Conservation (phyloP, 2,797 vertebrate species). For the Ibycter americanus region DNA sequence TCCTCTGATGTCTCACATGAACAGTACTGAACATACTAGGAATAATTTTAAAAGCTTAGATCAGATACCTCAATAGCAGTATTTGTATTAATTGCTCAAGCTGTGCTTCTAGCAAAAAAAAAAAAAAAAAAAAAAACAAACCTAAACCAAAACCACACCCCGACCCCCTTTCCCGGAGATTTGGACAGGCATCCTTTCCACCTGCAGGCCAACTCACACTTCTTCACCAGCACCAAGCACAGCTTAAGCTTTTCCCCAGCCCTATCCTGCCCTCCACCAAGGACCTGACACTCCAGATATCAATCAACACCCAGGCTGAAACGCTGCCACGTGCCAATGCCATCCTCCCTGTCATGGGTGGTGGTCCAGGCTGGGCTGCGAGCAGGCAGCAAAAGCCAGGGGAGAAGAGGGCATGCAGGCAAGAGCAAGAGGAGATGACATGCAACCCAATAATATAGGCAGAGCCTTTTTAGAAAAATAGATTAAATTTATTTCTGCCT, state of each 20-base stretch:
- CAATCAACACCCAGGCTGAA: not conserved
- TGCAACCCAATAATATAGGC: not conserved
- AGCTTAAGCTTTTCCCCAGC: not conserved
- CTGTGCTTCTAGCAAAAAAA: not conserved
- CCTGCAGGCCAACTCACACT: not conserved
- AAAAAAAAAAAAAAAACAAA: not conserved
- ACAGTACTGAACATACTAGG: not conserved
- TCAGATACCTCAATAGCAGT: not conserved
- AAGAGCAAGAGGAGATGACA: not conserved
- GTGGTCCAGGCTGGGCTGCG: not conserved
- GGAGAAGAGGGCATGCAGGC: not conserved
- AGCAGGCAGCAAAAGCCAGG: not conserved
- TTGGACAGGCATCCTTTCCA: not conserved
- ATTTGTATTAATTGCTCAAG: not conserved
- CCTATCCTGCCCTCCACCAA: too few relatives aligned
- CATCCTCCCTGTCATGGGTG: rapidly evolving
- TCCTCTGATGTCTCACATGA: not conserved
- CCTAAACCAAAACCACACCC: not conserved
- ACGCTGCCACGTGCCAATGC: rapidly evolving
- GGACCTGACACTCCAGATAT: not conserved
- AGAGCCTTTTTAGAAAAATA: not conserved
- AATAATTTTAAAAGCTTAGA: not conserved
- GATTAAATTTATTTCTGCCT: slow-evolving; percentile 42
- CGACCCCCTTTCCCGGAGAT: not conserved
- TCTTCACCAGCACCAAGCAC: not conserved